These are phyloP conservation scores for Pseudorasbora parva DNA, from an alignment of 2,113 vertebrate genomes.

Conservation along the genomic window DNA sequence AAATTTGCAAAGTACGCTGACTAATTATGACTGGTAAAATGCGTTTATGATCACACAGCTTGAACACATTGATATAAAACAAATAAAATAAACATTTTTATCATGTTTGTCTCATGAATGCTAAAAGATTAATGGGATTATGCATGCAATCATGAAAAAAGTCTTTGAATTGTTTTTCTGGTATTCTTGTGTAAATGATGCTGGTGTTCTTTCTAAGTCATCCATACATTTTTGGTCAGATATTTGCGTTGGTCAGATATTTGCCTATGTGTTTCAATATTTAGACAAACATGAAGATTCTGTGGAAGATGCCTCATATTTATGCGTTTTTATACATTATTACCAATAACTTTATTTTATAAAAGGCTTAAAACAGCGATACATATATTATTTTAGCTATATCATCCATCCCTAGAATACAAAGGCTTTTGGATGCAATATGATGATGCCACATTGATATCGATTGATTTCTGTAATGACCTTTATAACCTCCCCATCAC, in stretches of 20 bases:
- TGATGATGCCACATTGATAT: not conserved
- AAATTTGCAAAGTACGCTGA: constrained; percentile 47
- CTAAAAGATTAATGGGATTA: not conserved
- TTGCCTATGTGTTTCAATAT: not conserved
- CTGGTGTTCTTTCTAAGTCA: not conserved
- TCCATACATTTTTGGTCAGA: not conserved
- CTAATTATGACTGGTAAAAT: constrained; percentile 29
- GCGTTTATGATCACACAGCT: not conserved
- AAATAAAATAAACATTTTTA: not conserved
- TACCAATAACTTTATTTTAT: not conserved
- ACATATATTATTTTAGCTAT: not conserved
- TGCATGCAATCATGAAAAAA: not conserved
- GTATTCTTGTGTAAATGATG: not conserved
- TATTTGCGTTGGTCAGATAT: not conserved
- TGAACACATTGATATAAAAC: constrained; percentile 7
- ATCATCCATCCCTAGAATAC: not conserved
- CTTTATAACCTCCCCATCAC: constrained; percentile 8
- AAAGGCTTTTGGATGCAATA: constrained; percentile 3
- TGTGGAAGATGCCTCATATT: not conserved
- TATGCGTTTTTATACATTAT: not conserved
- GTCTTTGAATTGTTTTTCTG: not conserved
- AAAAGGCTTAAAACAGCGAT: not conserved
- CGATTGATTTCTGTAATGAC: not conserved
- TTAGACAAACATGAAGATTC: not conserved
- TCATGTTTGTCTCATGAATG: not conserved